Evolutionary conservation across 2,797 vertebrate species (phyloP), one percentile per base, ranked within the genome.

Genomic region (Rhabdophis nuchalis): DNA sequence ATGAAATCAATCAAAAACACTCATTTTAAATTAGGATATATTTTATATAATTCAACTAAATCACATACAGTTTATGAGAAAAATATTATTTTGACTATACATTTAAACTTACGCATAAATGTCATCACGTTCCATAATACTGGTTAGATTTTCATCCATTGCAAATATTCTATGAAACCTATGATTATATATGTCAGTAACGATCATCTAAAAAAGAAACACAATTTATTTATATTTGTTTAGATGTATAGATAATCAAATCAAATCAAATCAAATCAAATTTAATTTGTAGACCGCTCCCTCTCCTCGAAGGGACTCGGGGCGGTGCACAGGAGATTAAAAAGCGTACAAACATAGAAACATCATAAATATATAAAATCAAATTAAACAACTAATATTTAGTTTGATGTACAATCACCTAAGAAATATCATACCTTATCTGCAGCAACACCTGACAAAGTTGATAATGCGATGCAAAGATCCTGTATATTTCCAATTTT

Each of bases 141-240:
- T 99, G 98, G 98, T 99, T 92, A 99, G 97, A 97, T 99, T 99
- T 97, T 99, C 99, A 95, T 99, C 99, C 96, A 98, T 98, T 95
- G 98, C 98, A 89, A 99, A 99, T 98, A 99, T 99, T 94, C 99
- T 98, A 95, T 99, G 99, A 97, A 99, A 99, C 91, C 99, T 98
- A 97, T 99, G 99, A 98, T 99, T 99, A 98, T 99, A 99, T 97
- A 99, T 99, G 97, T 99, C 99, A 13, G 99, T 99, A 95, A 99
- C 99, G 96, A 99, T 98, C 98, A 98, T 98, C 98, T 98, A 95
- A 88, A 94, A 98, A 96, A 92, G 88, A 96, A 97, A 96, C 0
- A 29, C 29, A 92, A 90, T 86, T 36, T 56, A 95, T 72, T 92
- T 64, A 96, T 96, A 89, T 94, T 93, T 93, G 85, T 90, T 96